Conservation (phyloP, 2,113 vertebrate species). For the Pyxicephalus adspersus region DNA sequence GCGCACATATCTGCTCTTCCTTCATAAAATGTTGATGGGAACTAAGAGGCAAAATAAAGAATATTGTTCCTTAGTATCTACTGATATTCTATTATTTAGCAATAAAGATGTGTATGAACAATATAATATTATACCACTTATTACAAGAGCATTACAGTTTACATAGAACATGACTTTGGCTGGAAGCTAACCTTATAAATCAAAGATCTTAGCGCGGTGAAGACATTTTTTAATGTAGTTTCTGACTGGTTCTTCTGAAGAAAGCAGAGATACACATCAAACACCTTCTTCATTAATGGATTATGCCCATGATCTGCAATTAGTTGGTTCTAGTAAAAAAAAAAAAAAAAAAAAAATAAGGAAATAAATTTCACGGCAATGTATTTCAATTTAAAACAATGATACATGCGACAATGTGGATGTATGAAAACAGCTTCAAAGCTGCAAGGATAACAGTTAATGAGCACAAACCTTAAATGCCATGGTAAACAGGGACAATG, state of each 20-base stretch:
- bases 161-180: background rate
- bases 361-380: background rate
- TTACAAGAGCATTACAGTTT: background rate
- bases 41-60: slow-evolving; percentile 69
- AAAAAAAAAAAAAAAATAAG: slow-evolving; percentile 9
- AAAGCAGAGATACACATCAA: slow-evolving; percentile 95
- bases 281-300: slow-evolving; percentile 97
- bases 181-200: slow-evolving; percentile 88
- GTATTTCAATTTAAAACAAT: background rate
- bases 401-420: too few species aligned
- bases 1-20: slow-evolving; percentile 97
- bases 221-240: slow-evolving; percentile 91
- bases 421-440: background rate
- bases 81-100: too few species aligned
- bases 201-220: slow-evolving; percentile 89
- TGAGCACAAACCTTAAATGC: slow-evolving; percentile 87
- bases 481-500: slow-evolving; percentile 91
- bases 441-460: background rate
- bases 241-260: slow-evolving; percentile 97
- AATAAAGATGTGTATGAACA: too few species aligned
- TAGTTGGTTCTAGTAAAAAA: slow-evolving; percentile 83
- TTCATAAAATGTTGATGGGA: slow-evolving; percentile 95
- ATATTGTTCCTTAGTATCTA: too few species aligned
- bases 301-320: slow-evolving; percentile 93
- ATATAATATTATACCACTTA: background rate